A percentile compares a stretch with the other conserved stretches of the same genome.
Conservation (phyloP, 2,888 invertebrate genomes). For the Crocallis elinguaria region DNA sequence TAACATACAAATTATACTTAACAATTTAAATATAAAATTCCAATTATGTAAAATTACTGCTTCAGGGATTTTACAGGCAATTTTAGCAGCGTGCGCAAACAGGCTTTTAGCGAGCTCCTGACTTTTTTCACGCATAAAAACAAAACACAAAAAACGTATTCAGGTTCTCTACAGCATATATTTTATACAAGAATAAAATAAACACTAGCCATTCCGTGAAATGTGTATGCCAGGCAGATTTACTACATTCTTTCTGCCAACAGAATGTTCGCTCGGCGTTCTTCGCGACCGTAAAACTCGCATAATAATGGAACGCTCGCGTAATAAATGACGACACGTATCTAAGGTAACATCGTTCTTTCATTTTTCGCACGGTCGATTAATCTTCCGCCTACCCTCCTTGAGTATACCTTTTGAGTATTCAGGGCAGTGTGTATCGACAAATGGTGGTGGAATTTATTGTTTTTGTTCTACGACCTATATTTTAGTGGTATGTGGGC, state of each 20-base stretch:
- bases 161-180: background rate
- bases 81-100: too few relatives aligned
- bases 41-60: too few relatives aligned
- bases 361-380: conserved; percentile 73
- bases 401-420: conserved; percentile 36
- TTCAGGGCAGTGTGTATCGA: conserved; percentile 53
- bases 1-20: too few relatives aligned
- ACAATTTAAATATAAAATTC: too few relatives aligned
- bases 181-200: conserved; percentile 1
- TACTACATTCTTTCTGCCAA: background rate
- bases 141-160: background rate
- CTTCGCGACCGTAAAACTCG: conserved; percentile 37
- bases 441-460: conserved; percentile 53
- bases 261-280: conserved; percentile 14
- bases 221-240: background rate
- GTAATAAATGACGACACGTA: conserved; percentile 72
- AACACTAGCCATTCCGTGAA: background rate
- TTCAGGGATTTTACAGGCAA: too few relatives aligned
- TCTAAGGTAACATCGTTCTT: conserved; percentile 66
- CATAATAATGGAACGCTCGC: conserved; percentile 63
- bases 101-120: background rate
- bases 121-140: background rate
- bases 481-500: too few relatives aligned
- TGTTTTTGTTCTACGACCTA: conserved; percentile 25
- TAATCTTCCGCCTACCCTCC: conserved; percentile 54